Conservation (phyloP, 2,888 invertebrate genomes). For the Tanypteryx hageni region DNA sequence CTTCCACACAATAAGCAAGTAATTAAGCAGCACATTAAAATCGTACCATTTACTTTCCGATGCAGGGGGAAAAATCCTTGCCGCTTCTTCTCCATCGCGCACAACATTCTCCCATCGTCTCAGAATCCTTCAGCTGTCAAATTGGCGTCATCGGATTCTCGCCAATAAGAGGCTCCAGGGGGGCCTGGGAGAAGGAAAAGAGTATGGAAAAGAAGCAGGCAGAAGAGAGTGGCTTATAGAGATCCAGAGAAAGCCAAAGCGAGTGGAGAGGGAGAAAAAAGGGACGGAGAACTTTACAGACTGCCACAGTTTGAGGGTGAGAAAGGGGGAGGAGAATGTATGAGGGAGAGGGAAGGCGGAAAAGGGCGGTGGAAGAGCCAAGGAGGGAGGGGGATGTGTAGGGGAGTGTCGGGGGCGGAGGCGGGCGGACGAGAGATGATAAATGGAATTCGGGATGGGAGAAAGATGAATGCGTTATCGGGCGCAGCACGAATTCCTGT, state of each 20-base stretch:
- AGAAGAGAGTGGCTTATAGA: constrained; percentile 20
- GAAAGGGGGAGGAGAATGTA: too few species aligned
- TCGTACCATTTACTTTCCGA: too few species aligned
- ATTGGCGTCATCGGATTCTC: not conserved
- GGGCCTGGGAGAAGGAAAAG: too few species aligned
- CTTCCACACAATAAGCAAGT: too few species aligned
- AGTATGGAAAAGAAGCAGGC: not conserved
- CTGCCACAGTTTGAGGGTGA: too few species aligned
- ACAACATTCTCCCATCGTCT: not conserved
- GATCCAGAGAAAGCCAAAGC: not conserved
- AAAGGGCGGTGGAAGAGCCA: too few species aligned
- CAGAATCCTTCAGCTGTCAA: constrained; percentile 14
- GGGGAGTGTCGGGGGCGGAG: not conserved
- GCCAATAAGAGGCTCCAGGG: not conserved
- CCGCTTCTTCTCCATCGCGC: not conserved
- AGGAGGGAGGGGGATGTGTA: not conserved
- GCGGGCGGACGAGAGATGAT: not conserved
- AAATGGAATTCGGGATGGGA: constrained; percentile 24
- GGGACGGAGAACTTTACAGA: not conserved
- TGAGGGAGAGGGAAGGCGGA: too few species aligned
- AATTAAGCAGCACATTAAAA: too few species aligned
- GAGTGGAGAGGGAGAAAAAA: constrained; percentile 3
- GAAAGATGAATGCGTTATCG: constrained; percentile 47
- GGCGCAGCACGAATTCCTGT: constrained; percentile 23
- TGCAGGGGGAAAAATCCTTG: too few species aligned